phyloP scores from a whole-genome alignment of 2,113 vertebrate genomes.

The Tichodroma muraria region DNA sequence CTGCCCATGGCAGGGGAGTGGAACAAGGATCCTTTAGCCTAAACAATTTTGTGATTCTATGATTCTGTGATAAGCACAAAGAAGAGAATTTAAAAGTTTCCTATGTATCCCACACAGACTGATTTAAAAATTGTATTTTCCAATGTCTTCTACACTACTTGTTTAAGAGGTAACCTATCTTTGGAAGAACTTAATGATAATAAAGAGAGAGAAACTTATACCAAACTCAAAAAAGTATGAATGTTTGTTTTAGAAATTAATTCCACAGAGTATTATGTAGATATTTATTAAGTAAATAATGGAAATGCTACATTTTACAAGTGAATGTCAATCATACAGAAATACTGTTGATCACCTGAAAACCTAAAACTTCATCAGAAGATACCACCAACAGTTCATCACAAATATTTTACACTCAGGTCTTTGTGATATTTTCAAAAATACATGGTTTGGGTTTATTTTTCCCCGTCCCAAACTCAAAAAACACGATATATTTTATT shows the following conservation, averaged over 20 bases:
- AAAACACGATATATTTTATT: neutral
- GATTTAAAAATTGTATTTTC: neutral
- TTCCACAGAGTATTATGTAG: neutral
- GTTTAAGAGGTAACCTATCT: neutral
- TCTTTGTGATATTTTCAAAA: neutral
- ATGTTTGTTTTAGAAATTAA: neutral
- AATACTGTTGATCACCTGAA: neutral
- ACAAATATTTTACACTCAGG: neutral
- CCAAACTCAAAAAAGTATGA: neutral
- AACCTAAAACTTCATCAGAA: neutral
- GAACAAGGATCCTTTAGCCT: neutral
- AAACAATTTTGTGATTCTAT: neutral
- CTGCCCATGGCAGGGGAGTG: neutral
- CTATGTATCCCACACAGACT: neutral
- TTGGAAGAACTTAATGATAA: neutral
- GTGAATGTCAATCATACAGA: neutral
- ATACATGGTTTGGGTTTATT: neutral
- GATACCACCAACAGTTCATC: neutral
- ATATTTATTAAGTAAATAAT: neutral
- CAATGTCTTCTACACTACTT: accelerated
- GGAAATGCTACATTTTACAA: neutral
- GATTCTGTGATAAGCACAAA: neutral
- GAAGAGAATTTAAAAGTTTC: neutral
- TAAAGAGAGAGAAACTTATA: neutral
- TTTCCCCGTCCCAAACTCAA: neutral